Conservation (phyloP, 1,140 invertebrate species). For the Pollicipes pollicipes region DNA sequence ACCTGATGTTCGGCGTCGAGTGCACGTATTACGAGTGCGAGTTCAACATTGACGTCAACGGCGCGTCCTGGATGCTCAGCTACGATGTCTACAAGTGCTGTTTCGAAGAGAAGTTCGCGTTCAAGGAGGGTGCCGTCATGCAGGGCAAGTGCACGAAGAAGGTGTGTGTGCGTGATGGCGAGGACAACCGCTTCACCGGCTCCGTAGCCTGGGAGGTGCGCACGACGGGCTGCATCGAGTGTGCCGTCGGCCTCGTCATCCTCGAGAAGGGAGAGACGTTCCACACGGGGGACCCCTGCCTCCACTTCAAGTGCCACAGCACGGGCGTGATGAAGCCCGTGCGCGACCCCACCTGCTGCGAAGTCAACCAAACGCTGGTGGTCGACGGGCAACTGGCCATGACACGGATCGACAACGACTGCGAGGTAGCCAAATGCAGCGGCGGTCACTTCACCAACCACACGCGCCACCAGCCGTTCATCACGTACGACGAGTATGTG, state of each 20-base stretch:
- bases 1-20: background rate
- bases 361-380: background rate
- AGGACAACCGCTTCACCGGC: background rate
- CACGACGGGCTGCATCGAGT: background rate
- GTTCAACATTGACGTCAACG: background rate
- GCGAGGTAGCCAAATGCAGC: background rate
- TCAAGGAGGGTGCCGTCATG: background rate
- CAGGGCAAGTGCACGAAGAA: background rate
- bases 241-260: background rate
- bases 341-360: background rate
- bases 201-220: background rate
- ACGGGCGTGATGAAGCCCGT: background rate
- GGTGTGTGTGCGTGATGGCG: background rate
- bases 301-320: background rate
- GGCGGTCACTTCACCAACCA: background rate
- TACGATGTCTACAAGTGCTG: constrained; percentile 4
- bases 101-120: background rate
- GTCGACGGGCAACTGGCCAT: background rate
- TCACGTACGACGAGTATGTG: background rate
- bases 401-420: background rate
- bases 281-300: background rate
- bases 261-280: background rate
- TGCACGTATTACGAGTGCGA: constrained; percentile 3
- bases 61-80: background rate
- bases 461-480: background rate